Evolutionary conservation across 2,113 vertebrate species (phyloP), one percentile per base, ranked within the genome.

Genomic region (Pogona vitticeps): DNA sequence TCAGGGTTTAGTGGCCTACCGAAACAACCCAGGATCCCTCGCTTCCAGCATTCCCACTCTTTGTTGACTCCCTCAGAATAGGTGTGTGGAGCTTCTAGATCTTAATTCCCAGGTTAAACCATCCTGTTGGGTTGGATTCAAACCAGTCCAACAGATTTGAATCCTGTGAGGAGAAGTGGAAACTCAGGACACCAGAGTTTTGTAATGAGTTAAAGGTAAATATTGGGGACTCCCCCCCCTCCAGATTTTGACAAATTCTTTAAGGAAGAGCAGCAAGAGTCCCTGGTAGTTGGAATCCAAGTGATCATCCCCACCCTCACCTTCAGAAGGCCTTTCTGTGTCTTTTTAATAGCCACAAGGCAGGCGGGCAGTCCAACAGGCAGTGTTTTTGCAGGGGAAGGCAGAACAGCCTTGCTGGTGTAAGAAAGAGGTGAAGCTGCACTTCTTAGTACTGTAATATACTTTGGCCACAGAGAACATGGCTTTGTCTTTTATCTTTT

Each of bases 311-410:
- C 46, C 46, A 5, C 46, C 46, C 63, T 81, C n/a, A 36, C 0
- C 18, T 42, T 73, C 80, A 79, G 86, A 23, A n/a, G 20, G 77
- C 77, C n/a, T n/a, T 84, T 80, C 82, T 56, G n/a, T 82, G 13
- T 8, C 20, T 18, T 72, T 73, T 72, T 73, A 21, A 52, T 28
- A 63, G 21, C 71, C 36, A 68, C 23, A 18, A 26, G 38, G 56
- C 20, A 80, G 31, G 13, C 38, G 15, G 58, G 67, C 10, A 72
- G 67, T 23, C 33, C 10, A 33, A 38, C 3, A 72, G n/a, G 28
- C 75, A 72, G 40, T 72, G 33, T 33, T 42, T 46, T 33, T 36
- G 20, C 10, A 17, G 3, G 46, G 15, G 28, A 1, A 61, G 6
- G 36, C 7, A 80, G 33, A 72, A 38, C 7, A 21, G 6, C 46